phyloP scores from a whole-genome alignment of 2,888 invertebrate genomes.

The Brachynemurus nebulosus region DNA sequence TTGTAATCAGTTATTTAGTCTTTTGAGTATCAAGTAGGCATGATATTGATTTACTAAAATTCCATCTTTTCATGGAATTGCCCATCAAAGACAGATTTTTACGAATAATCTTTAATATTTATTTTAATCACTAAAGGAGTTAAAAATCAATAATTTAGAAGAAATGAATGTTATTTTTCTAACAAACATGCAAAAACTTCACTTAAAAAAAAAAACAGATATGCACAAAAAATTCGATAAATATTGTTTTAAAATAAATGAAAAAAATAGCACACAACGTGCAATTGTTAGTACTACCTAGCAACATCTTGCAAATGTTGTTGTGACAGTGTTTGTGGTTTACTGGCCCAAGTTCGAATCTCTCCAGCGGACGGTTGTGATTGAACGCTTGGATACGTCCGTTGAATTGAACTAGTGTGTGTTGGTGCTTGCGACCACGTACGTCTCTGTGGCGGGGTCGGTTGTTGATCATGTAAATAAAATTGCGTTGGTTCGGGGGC shows the following conservation, averaged over 20 bases:
- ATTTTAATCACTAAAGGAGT: too few species aligned
- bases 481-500: constrained; percentile 44
- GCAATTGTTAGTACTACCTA: constrained; percentile 2
- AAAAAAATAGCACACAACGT: neutral
- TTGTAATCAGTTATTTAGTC: too few species aligned
- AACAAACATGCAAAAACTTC: neutral
- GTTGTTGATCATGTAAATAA: constrained; percentile 52
- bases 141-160: too few species aligned
- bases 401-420: constrained; percentile 40
- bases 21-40: too few species aligned
- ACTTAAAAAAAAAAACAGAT: neutral
- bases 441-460: constrained; percentile 30
- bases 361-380: constrained; percentile 14
- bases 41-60: too few species aligned
- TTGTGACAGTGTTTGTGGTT: constrained; percentile 8
- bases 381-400: constrained; percentile 39
- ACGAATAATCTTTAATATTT: too few species aligned
- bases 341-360: constrained; percentile 26
- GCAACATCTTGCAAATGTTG: constrained; percentile 8
- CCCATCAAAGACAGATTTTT: too few species aligned
- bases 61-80: too few species aligned
- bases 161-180: neutral
- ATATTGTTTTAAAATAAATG: neutral
- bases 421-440: constrained; percentile 29
- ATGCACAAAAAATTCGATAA: neutral